Percentiles rank a stretch among this genome's conserved stretches.
These are phyloP conservation scores for Reticulitermes lucifugus DNA, from an alignment of 2,888 invertebrate genomes.

Conservation along the genomic window DNA sequence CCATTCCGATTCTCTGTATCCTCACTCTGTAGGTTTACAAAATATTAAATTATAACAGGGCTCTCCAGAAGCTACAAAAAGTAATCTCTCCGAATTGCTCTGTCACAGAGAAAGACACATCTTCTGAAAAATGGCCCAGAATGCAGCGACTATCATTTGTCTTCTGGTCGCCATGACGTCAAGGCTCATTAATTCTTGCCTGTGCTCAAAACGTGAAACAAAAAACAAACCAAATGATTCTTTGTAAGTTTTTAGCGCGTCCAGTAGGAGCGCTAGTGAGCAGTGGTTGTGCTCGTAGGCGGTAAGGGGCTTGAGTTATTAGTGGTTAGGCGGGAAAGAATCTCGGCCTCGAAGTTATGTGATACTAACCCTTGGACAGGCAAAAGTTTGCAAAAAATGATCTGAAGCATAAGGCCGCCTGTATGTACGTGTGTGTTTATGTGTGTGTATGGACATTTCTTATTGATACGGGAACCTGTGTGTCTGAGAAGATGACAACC, in stretches of 20 bases:
- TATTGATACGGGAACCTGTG: too few relatives aligned
- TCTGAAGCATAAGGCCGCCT: too few relatives aligned
- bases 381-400: too few relatives aligned
- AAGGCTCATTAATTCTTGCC: constrained; percentile 28
- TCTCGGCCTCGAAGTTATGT: background rate
- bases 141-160: constrained; percentile 35
- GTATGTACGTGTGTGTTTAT: too few relatives aligned
- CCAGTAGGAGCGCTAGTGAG: background rate
- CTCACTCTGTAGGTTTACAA: too few relatives aligned
- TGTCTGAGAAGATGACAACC: too few relatives aligned
- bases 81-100: constrained; percentile 7
- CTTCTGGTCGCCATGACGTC: constrained; percentile 33
- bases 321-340: background rate
- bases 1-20: too few relatives aligned
- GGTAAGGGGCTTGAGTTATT: background rate
- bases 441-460: too few relatives aligned
- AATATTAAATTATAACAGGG: background rate
- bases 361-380: too few relatives aligned
- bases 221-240: constrained; percentile 12
- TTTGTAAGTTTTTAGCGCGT: background rate
- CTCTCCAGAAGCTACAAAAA: background rate
- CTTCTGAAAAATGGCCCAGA: constrained; percentile 36
- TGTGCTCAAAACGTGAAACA: background rate
- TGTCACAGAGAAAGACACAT: constrained; percentile 18
- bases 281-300: background rate